These are phyloP conservation scores for Dermolepida albohirtum DNA, from an alignment of 2,888 invertebrate genomes.

Conservation along the genomic window DNA sequence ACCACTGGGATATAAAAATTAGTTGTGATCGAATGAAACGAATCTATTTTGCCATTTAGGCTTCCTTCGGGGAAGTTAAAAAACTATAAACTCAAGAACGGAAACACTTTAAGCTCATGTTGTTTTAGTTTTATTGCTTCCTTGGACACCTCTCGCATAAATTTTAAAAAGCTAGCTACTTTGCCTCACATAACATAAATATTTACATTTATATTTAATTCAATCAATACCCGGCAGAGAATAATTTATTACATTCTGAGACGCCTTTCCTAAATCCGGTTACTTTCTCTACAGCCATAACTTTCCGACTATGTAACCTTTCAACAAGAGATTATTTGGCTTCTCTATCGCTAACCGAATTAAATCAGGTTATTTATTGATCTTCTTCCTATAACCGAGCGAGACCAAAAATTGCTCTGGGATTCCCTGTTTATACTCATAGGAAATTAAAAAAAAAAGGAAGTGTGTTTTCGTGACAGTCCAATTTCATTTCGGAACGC, in stretches of 20 bases:
- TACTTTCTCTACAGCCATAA: constrained; percentile 26
- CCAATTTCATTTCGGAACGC: too few species aligned
- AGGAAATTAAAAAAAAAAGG: constrained; percentile 2
- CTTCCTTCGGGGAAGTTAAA: too few species aligned
- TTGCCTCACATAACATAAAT: too few species aligned
- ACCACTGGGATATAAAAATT: too few species aligned
- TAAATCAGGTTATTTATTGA: constrained; percentile 29
- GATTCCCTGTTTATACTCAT: constrained; percentile 7
- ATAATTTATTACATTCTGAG: constrained; percentile 5
- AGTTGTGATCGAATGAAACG: too few species aligned
- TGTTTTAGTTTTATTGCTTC: too few species aligned
- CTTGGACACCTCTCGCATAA: too few species aligned
- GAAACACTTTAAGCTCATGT: too few species aligned
- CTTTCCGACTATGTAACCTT: constrained; percentile 28
- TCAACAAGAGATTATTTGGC: constrained; percentile 39
- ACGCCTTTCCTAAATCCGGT: constrained; percentile 14
- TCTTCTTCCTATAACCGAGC: background rate
- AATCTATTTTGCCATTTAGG: too few species aligned
- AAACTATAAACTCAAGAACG: too few species aligned
- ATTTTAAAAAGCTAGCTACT: too few species aligned
- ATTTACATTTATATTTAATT: background rate
- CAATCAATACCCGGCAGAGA: constrained; percentile 12
- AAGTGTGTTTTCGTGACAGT: too few species aligned
- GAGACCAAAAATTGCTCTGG: constrained; percentile 13
- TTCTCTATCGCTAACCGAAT: constrained; percentile 29